Percentiles rank a stretch among this genome's conserved stretches.
Evolutionary conservation across 2,113 vertebrate genomes (phyloP).

Genomic region (Coracopsis vasa): DNA sequence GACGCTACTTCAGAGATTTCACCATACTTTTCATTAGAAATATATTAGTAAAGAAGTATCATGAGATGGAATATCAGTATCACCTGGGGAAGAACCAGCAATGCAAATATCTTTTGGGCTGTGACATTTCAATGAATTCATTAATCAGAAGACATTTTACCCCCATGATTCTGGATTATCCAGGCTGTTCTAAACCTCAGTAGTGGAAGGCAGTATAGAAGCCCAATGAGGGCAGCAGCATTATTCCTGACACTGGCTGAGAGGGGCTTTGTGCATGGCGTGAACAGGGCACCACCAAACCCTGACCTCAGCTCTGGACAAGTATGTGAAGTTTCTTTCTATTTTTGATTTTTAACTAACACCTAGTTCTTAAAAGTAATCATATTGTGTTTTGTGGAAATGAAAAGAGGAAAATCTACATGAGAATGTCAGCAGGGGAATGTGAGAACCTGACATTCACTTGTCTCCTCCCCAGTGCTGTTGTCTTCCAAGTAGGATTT

Average conservation of each 20-base stretch:
- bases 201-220: not conserved
- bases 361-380: not conserved
- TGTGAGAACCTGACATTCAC: too few species aligned
- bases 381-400: too few species aligned
- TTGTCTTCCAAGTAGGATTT: not conserved
- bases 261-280: not conserved
- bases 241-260: not conserved
- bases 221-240: not conserved
- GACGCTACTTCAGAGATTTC: not conserved
- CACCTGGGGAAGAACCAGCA: not conserved
- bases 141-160: not conserved
- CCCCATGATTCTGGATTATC: not conserved
- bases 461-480: too few species aligned
- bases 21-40: not conserved
- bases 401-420: too few species aligned
- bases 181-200: accelerated
- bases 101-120: not conserved
- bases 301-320: not conserved
- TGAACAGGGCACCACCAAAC: not conserved
- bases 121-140: not conserved
- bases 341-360: not conserved
- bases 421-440: too few species aligned
- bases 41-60: not conserved
- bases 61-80: not conserved
- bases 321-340: not conserved